Conservation (phyloP, 1,140 invertebrate species). For the Sminthurinus signatus region DNA sequence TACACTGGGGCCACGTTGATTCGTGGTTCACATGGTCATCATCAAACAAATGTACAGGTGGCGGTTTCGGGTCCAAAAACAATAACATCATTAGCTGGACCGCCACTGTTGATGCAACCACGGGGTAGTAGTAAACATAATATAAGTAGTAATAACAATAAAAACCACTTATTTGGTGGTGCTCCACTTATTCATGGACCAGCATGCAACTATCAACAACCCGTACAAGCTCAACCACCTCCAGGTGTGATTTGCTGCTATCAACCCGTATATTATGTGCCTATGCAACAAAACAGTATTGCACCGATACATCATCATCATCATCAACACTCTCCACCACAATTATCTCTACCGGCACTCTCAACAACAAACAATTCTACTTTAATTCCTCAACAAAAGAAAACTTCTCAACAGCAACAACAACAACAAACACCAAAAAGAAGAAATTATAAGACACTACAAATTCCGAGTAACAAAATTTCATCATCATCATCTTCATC, state of each 20-base stretch:
- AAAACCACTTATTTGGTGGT: constrained; percentile 18
- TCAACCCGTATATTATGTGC: constrained; percentile 28
- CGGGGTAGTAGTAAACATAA: too few relatives aligned
- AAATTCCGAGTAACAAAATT: neutral
- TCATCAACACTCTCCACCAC: neutral
- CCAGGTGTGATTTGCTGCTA: constrained; percentile 26
- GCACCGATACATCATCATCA: neutral
- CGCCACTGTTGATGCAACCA: constrained; percentile 18
- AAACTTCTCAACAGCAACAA: neutral
- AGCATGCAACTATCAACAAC: too few relatives aligned
- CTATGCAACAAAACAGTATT: neutral
- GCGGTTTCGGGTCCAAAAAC: neutral
- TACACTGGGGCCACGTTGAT: constrained; percentile 32
- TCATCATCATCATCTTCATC: neutral
- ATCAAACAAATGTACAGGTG: neutral
- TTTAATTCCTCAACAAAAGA: neutral
- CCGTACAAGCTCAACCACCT: neutral
- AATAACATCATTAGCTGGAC: constrained; percentile 4
- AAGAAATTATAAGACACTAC: constrained; percentile 8
- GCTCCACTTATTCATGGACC: constrained; percentile 13
- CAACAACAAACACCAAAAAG: constrained; percentile 3
- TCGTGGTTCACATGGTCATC: constrained; percentile 14
- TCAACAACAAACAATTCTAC: neutral
- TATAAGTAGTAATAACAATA: too few relatives aligned
- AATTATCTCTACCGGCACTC: neutral